These are phyloP conservation scores for Phymanthus crucifer DNA, from an alignment of 92 coral and sea anemone species.

Conservation along the genomic window DNA sequence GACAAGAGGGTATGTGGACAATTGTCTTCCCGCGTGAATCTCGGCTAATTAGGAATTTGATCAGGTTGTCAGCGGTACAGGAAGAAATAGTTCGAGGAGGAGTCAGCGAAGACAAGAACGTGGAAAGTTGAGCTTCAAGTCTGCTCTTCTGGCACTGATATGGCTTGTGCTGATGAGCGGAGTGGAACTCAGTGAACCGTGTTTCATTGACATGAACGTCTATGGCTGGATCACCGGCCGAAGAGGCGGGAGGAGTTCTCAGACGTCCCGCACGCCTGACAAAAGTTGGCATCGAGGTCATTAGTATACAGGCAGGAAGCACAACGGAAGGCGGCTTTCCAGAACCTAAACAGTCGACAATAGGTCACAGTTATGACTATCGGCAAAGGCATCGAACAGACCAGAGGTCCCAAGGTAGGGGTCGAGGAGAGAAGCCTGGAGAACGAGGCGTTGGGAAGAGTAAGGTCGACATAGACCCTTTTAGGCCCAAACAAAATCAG, in stretches of 20 bases:
- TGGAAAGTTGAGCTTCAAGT: background rate
- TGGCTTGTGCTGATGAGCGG: background rate
- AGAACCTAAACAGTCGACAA: background rate
- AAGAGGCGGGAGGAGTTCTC: no score
- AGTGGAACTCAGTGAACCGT: background rate
- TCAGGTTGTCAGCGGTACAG: background rate
- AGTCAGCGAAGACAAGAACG: background rate
- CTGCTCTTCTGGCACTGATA: background rate
- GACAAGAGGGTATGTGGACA: no score
- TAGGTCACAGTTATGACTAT: background rate
- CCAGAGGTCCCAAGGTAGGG: conserved; percentile 30
- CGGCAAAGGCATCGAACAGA: conserved; percentile 33
- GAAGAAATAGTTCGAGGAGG: background rate
- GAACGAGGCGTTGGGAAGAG: conserved; percentile 8
- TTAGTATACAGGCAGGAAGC: conserved; percentile 13
- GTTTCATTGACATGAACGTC: background rate
- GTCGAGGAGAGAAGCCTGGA: background rate
- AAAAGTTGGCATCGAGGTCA: conserved; percentile 24
- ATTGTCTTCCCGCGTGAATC: no score
- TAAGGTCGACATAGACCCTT: background rate
- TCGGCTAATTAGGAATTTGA: background rate
- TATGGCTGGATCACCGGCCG: no score
- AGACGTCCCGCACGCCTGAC: background rate
- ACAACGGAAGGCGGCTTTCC: conserved; percentile 31
- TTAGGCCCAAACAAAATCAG: conserved; percentile 10